Evolutionary conservation across 2,797 vertebrate species (phyloP), one percentile per base, ranked within the genome.

Genomic region (Vultur gryphus): DNA sequence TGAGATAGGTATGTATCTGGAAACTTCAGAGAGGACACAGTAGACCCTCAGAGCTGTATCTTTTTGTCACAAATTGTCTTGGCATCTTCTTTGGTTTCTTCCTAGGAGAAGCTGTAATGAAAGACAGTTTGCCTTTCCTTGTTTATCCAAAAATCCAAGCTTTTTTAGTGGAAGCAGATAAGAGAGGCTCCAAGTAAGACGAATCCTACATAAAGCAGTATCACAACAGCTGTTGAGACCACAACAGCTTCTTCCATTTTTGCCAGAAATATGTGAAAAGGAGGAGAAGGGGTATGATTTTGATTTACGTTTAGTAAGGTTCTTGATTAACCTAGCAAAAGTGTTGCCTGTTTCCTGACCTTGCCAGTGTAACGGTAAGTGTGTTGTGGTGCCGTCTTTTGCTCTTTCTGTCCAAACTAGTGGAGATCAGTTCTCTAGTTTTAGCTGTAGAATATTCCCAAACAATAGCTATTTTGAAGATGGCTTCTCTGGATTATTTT

Each of bases 391-490:
- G 71, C 84, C 44, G 18, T 7, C 9, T 33, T 62, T 18, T 37
- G 37, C n/a, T 59, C 33, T 33, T 24, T 20, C 65, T 78, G 19
- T 16, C 57, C 61, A 39, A 16, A 16, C 29, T 24, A 48, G 58
- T 18, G 43, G 28, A n/a, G 31, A 66, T 73, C 17, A 51, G 31
- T 44, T 82, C 76, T 59, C 41, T 17, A 19, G 49, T 76, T 77
- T 21, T 41, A 83, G 71, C 72, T 77, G 67, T 28, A 69, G 64
- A 70, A 12, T 35, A 55, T 48, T 76, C 64, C 37, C 51, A 61
- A 77, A 95, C 89, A 94, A 91, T 81, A 77, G 87, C 76, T 77
- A 16, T 85, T 95, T 39, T 59, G 62, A 88, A 92, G 65, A 39
- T 0, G 5, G 62, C 37, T 89, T 84, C 87, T 87, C 80, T 66